Conservation (phyloP, 2,113 vertebrate species). For the Anhinga rufa region DNA sequence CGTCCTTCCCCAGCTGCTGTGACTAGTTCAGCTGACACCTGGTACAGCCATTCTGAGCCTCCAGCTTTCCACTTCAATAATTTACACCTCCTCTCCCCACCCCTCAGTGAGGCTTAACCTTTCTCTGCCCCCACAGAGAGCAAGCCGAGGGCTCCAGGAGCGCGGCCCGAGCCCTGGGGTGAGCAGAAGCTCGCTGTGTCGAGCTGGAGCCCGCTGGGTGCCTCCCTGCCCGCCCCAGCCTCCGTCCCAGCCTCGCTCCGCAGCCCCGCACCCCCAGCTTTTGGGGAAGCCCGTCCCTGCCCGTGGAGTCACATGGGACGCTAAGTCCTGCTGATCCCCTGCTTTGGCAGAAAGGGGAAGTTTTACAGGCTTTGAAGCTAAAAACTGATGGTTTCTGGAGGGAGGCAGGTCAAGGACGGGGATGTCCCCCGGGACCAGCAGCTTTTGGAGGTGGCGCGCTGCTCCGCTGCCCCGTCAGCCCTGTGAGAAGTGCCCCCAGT, state of each 20-base stretch:
- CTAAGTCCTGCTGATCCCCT: not conserved
- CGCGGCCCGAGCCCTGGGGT: not conserved
- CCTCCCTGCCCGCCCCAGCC: not conserved
- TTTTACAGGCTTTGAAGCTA: not conserved
- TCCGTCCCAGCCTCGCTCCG: no score
- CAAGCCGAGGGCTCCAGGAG: not conserved
- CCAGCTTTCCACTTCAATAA: slow-evolving; percentile 53
- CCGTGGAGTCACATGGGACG: not conserved
- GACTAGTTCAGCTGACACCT: not conserved
- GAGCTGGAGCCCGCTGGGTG: fast-evolving
- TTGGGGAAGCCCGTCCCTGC: not conserved
- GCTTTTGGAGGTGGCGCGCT: not conserved
- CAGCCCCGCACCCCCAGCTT: not conserved
- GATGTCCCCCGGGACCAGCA: no score
- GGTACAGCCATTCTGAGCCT: not conserved
- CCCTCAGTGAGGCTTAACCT: not conserved
- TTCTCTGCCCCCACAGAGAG: not conserved
- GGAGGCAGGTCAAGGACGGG: fast-evolving
- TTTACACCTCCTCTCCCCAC: not conserved
- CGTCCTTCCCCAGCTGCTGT: not conserved
- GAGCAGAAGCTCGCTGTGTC: no score
- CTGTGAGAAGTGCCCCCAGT: fast-evolving
- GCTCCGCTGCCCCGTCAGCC: not conserved
- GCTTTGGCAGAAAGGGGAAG: not conserved
- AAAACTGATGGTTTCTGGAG: not conserved